Percentiles rank a stretch among this genome's conserved stretches.
Evolutionary conservation across 2,797 vertebrate genomes (phyloP).

Genomic region (Pyrocephalus nanus): DNA sequence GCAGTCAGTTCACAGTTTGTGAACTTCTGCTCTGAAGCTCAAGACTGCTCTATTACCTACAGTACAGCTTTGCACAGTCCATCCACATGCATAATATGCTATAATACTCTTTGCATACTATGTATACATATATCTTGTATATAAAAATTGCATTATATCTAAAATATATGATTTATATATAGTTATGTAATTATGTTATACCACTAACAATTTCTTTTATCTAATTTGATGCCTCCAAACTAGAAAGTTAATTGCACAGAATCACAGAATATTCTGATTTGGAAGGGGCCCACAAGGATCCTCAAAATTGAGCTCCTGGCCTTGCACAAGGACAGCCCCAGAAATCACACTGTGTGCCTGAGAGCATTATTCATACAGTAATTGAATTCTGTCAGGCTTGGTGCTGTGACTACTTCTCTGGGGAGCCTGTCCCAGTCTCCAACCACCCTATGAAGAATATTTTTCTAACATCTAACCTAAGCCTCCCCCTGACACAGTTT

Average conservation of each 20-base stretch:
- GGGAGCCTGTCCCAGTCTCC: background rate
- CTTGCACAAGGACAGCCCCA: background rate
- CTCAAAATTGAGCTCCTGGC: background rate
- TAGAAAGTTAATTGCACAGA: background rate
- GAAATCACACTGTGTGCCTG: background rate
- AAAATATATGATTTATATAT: background rate
- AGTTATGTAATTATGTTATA: background rate
- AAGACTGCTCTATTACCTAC: background rate
- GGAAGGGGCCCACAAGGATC: background rate
- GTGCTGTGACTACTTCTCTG: background rate
- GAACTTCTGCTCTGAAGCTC: background rate
- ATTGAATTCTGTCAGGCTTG: background rate
- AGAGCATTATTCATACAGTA: rapidly evolving
- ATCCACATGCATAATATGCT: background rate
- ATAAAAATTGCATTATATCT: background rate
- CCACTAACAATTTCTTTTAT: background rate
- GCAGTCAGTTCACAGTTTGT: background rate
- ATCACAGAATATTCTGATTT: background rate
- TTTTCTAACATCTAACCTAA: background rate
- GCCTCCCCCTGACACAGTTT: background rate
- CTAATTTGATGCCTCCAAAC: background rate
- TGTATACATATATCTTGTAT: background rate
- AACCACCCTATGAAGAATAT: background rate
- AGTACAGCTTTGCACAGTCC: background rate
- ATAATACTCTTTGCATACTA: background rate